A percentile compares a stretch with the other conserved stretches of the same genome.
phyloP scores from a whole-genome alignment of 2,888 invertebrate species.

The Hipparchia semele region DNA sequence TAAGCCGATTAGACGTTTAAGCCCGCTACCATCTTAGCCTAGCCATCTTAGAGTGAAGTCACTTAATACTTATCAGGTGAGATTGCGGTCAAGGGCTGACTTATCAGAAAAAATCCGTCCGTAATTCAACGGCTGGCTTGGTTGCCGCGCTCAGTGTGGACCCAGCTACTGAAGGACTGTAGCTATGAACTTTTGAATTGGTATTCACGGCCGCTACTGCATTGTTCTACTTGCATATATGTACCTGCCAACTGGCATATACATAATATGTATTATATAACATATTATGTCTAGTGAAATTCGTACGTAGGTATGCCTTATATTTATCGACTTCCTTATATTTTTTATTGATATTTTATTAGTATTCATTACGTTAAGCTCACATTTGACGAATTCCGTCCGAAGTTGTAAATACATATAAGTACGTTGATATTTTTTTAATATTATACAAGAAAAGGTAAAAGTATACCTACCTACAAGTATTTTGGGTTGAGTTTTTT shows the following conservation, averaged over 20 bases:
- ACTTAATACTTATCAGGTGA: too few species aligned
- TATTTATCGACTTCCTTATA: constrained; percentile 9
- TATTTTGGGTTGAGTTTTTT: too few species aligned
- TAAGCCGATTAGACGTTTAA: too few species aligned
- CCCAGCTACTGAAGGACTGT: neutral
- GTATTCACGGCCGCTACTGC: constrained; percentile 1
- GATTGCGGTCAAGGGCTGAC: too few species aligned
- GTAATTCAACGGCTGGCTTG: too few species aligned
- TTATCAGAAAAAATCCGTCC: too few species aligned
- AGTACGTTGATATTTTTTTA: too few species aligned
- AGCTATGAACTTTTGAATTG: constrained; percentile 9
- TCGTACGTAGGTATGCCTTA: neutral
- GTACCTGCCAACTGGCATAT: neutral
- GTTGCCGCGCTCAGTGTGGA: too few species aligned
- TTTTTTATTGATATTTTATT: constrained; percentile 1
- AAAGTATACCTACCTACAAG: too few species aligned
- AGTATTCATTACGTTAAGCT: neutral
- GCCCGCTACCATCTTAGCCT: too few species aligned
- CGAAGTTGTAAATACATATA: neutral
- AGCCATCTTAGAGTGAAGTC: too few species aligned
- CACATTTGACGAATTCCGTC: neutral
- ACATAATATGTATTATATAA: constrained; percentile 9
- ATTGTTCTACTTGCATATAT: constrained; percentile 6
- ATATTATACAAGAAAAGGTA: too few species aligned
- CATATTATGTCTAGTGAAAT: constrained; percentile 5